Conservation (phyloP, 2,888 invertebrate genomes). For the Athripsodes cinereus region DNA sequence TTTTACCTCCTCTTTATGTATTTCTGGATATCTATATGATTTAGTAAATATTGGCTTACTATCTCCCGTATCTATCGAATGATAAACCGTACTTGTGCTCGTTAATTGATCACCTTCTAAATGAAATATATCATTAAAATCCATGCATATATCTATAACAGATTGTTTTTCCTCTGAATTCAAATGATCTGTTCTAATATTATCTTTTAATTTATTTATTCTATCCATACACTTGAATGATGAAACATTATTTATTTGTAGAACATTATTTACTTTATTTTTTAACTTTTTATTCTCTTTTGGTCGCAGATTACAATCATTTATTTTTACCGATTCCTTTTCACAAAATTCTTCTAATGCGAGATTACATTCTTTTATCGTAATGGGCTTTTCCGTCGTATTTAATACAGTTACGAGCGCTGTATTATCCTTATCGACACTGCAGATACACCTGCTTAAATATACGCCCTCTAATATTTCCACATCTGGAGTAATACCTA, state of each 20-base stretch:
- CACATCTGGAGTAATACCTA: background rate
- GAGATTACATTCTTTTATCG: background rate
- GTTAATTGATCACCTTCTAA: slow-evolving; percentile 28
- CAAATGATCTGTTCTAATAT: slow-evolving; percentile 26
- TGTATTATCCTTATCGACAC: background rate
- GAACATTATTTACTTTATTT: too few species aligned
- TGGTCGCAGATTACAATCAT: too few species aligned
- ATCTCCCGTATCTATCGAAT: slow-evolving; percentile 3
- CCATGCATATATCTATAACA: slow-evolving; percentile 24
- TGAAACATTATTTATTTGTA: too few species aligned
- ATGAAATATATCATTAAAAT: slow-evolving; percentile 30
- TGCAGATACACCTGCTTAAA: background rate
- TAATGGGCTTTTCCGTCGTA: background rate
- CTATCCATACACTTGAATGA: slow-evolving; percentile 1
- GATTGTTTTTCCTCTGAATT: slow-evolving; percentile 27
- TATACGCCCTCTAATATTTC: slow-evolving; percentile 1
- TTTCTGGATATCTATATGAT: slow-evolving; percentile 33
- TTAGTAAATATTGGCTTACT: slow-evolving; percentile 31
- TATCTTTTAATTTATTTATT: slow-evolving; percentile 15
- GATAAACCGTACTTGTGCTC: slow-evolving; percentile 16
- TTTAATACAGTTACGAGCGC: background rate
- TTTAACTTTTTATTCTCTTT: background rate
- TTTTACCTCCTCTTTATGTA: slow-evolving; percentile 33
- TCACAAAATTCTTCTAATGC: background rate
- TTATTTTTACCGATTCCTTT: background rate